Conservation (phyloP, 2,888 invertebrate species). For the Podabrus alpinus region DNA sequence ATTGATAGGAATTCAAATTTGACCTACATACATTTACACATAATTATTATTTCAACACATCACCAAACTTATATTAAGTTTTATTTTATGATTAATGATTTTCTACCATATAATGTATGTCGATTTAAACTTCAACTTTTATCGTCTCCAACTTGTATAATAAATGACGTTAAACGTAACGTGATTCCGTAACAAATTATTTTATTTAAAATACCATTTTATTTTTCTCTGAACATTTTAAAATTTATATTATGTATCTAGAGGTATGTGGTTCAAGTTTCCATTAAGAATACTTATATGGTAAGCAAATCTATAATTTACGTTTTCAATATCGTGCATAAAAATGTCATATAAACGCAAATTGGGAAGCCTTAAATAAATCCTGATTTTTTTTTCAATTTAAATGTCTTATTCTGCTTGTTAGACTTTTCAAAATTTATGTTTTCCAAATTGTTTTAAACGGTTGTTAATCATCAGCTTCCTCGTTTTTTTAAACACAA, state of each 20-base stretch:
- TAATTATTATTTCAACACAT: slow-evolving; percentile 5
- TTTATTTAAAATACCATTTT: background rate
- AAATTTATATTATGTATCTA: background rate
- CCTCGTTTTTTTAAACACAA: background rate
- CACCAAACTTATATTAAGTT: background rate
- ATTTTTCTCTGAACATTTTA: background rate
- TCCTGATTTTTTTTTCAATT: background rate
- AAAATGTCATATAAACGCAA: background rate
- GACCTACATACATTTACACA: background rate
- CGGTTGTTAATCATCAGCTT: background rate
- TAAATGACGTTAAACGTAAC: background rate
- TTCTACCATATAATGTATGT: background rate
- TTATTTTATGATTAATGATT: slow-evolving; percentile 2
- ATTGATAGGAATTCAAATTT: background rate
- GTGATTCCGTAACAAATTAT: background rate
- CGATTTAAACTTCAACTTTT: background rate
- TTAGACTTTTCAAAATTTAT: background rate
- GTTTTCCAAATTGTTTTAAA: background rate
- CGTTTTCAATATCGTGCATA: background rate
- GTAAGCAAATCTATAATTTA: background rate
- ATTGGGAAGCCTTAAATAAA: background rate
- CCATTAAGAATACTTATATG: background rate
- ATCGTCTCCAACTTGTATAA: background rate
- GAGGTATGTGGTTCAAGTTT: background rate
- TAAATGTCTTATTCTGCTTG: background rate